These are phyloP conservation scores for Tychaedon coryphoeus DNA, from an alignment of 2,113 vertebrate genomes.

Conservation along the genomic window DNA sequence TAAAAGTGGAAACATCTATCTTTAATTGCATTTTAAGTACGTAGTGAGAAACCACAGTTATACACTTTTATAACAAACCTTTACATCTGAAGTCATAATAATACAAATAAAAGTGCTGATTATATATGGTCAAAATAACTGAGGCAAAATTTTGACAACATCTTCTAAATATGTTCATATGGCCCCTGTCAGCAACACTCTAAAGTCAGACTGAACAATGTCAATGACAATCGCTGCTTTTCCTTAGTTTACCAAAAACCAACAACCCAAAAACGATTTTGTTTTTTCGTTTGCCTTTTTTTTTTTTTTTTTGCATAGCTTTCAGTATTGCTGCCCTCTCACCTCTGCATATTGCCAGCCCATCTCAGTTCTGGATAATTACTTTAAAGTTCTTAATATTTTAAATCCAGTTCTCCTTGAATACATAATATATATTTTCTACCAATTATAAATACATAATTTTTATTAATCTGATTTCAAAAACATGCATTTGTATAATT, in stretches of 20 bases:
- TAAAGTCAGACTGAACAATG: conserved; percentile 57
- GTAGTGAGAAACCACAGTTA: conserved; percentile 71
- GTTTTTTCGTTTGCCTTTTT: background rate
- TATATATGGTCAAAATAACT: conserved; percentile 66
- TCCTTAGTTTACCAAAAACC: conserved; percentile 37
- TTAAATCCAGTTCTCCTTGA: conserved; percentile 60
- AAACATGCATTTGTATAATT: conserved; percentile 79
- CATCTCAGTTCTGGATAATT: conserved; percentile 53
- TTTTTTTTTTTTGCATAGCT: conserved; percentile 73
- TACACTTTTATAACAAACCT: conserved; percentile 73
- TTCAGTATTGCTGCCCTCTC: conserved; percentile 69
- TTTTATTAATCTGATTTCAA: conserved; percentile 73
- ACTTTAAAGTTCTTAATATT: conserved; percentile 48
- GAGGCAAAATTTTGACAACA: conserved; percentile 61
- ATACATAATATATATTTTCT: conserved; percentile 74
- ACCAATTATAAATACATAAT: conserved; percentile 76
- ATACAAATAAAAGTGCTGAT: conserved; percentile 73
- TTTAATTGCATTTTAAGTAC: conserved; percentile 76
- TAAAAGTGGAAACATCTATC: conserved; percentile 71
- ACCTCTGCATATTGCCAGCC: conserved; percentile 56
- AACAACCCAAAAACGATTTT: background rate
- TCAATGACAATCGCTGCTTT: conserved; percentile 43
- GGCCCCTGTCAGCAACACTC: conserved; percentile 58
- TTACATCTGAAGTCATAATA: conserved; percentile 73
- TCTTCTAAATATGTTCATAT: conserved; percentile 57